Percentiles rank a stretch among this genome's conserved stretches.
phyloP scores from a whole-genome alignment of 2,797 vertebrate species.

The Buceros bicornis region DNA sequence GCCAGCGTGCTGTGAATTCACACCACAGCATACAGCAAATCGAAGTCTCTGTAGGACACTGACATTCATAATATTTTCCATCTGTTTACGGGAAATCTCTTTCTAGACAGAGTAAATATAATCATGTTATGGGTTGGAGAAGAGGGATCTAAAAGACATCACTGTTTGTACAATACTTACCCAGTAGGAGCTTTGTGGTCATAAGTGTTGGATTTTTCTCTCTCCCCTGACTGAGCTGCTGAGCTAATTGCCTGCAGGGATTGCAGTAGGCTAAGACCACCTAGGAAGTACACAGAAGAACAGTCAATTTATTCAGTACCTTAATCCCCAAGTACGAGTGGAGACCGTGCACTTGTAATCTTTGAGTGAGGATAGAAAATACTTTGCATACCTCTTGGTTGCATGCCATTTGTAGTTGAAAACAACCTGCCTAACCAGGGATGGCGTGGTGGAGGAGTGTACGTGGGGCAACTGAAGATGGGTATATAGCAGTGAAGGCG shows the following conservation, averaged over 20 bases:
- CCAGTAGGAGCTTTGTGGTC: conserved; percentile 25
- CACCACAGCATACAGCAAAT: not conserved
- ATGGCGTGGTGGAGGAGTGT: not conserved
- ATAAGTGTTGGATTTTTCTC: conserved; percentile 43
- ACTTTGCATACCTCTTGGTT: not conserved
- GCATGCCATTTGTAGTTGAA: not conserved
- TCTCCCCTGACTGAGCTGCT: not conserved
- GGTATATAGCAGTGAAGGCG: not conserved
- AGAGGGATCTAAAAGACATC: conserved; percentile 19
- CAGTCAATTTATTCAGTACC: conserved; percentile 40
- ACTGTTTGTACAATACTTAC: not conserved
- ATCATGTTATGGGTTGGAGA: not conserved
- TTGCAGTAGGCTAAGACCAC: conserved; percentile 1
- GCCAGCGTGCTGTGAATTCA: conserved; percentile 19
- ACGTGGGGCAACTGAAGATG: not conserved
- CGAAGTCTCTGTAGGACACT: not conserved
- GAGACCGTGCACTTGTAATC: conserved; percentile 13
- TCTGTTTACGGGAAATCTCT: not conserved
- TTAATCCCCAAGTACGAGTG: not conserved
- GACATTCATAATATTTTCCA: not conserved
- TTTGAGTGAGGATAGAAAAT: not conserved
- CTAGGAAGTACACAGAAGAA: not conserved
- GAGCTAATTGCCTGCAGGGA: conserved; percentile 19
- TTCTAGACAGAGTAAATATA: conserved; percentile 32
- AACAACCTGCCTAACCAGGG: not conserved